A percentile compares a stretch with the other conserved stretches of the same genome.
Conservation (phyloP, 2,797 vertebrate genomes). For the Furcifer pardalis region DNA sequence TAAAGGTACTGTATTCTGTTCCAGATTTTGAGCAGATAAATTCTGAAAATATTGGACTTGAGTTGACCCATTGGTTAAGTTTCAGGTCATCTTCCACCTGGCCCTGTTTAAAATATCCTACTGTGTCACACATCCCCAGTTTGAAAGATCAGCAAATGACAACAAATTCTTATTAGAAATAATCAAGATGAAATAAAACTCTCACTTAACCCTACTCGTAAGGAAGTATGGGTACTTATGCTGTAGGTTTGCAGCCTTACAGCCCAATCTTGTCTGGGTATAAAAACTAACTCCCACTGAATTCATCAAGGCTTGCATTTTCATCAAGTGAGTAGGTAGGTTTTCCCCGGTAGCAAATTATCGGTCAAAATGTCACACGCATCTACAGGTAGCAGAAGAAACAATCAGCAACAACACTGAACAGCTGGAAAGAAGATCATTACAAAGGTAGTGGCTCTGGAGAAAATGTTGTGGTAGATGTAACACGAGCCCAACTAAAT, state of each 20-base stretch:
- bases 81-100: no score
- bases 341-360: conserved; percentile 63
- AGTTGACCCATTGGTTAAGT: no score
- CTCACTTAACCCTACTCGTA: not conserved
- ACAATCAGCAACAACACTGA: conserved; percentile 32
- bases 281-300: not conserved
- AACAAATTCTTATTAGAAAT: not conserved
- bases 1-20: no score
- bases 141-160: not conserved
- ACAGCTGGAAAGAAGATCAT: conserved; percentile 29
- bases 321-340: not conserved
- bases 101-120: no score
- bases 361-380: conserved; percentile 44
- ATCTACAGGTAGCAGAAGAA: conserved; percentile 44
- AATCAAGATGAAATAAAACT: not conserved
- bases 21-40: no score
- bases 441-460: conserved; percentile 21
- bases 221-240: not conserved
- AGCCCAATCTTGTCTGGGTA: not conserved
- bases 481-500: conserved; percentile 10
- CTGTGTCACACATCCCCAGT: not conserved
- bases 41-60: no score
- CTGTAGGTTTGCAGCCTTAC: not conserved
- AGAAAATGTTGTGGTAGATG: conserved; percentile 1
- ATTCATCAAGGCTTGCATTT: not conserved